Base-by-base conservation (phyloP, 2,888 invertebrate species). In the Leptogaster cylindrica region DNA sequence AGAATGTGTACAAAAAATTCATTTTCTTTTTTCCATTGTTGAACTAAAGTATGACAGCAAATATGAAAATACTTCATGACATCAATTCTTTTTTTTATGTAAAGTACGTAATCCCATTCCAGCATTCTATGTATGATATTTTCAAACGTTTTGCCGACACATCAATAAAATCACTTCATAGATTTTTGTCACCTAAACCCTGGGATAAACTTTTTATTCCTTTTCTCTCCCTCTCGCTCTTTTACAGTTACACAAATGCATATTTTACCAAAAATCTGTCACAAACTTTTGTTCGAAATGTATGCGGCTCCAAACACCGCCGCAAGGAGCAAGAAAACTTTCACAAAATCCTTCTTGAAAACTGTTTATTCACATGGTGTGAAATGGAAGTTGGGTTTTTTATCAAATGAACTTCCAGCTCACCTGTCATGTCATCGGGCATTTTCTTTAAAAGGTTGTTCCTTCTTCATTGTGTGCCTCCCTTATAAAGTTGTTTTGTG, bases 281-380 rank as follows among this genome's bases (percentile, higher is more conserved):
- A 39, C 7, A 55, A 55, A 55, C 36, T 55, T 55, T 20, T 55
- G 36, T 36, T 55, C 31, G 16, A 55, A 16, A 20, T 5, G 36
- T 36, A n/a, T 31, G 10, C 31, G 7, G 6, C 31, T 10, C 31
- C 31, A 31, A 14, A 41, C 14, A 33, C 36, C 31, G 8, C 36
- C 14, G 10, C 8, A 39, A 33, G 23, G 55, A 27, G 33, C 14
- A 55, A 12, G 33, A 55, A 55, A 55, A 55, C 36, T 55, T 55
- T 55, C 39, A 55, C 23, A 39, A 36, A 55, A 12, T n/a, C n/a
- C 55, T 20, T 31, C 55, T 16, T 39, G 39, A 23, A 36, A 36
- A 44, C 61, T 61, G 61, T 44, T 61, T 61, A 44, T 61, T 41
- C 44, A 44, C 23, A 14, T 44, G 44, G 61, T 61, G 61, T 61